These are phyloP conservation scores for Drosophila ohnishii DNA, from an alignment of 1,140 invertebrate species.

Conservation along the genomic window DNA sequence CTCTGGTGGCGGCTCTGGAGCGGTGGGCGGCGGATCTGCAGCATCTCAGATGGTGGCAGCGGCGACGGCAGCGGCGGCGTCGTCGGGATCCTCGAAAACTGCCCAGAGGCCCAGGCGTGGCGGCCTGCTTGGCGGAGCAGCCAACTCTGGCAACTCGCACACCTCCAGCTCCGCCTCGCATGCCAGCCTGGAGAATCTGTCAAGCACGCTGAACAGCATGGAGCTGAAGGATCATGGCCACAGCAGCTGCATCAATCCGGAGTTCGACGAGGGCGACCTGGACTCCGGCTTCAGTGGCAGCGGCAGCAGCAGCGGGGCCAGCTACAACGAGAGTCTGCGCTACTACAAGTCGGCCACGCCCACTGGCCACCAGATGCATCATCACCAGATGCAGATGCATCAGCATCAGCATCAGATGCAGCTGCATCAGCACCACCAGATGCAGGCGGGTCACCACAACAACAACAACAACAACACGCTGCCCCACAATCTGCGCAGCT, in stretches of 20 bases:
- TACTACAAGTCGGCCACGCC: conserved; percentile 81
- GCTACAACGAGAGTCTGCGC: conserved; percentile 87
- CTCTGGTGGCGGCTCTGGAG: conserved; percentile 17
- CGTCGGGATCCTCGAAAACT: conserved; percentile 69
- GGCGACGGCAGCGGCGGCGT: conserved; percentile 81
- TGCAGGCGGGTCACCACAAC: conserved; percentile 14
- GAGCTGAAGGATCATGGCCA: conserved; percentile 87
- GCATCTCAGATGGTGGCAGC: conserved; percentile 53
- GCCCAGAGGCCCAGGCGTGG: conserved; percentile 61
- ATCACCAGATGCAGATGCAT: conserved; percentile 22
- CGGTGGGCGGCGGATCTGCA: conserved; percentile 13
- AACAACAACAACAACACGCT: conserved; percentile 65
- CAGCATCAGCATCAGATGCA: conserved; percentile 28
- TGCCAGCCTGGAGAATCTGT: conserved; percentile 85
- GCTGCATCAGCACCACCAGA: conserved; percentile 22
- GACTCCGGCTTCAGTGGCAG: conserved; percentile 92
- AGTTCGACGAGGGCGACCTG: conserved; percentile 87
- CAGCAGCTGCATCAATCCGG: conserved; percentile 86
- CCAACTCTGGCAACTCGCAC: conserved; percentile 39
- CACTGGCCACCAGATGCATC: conserved; percentile 53
- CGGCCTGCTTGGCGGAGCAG: conserved; percentile 70
- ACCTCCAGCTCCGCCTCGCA: conserved; percentile 68
- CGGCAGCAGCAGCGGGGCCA: conserved; percentile 88
- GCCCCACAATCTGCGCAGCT: conserved; percentile 74
- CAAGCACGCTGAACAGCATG: conserved; percentile 84